phyloP scores from a whole-genome alignment of 2,797 vertebrate genomes.

The Champsocephalus gunnari region DNA sequence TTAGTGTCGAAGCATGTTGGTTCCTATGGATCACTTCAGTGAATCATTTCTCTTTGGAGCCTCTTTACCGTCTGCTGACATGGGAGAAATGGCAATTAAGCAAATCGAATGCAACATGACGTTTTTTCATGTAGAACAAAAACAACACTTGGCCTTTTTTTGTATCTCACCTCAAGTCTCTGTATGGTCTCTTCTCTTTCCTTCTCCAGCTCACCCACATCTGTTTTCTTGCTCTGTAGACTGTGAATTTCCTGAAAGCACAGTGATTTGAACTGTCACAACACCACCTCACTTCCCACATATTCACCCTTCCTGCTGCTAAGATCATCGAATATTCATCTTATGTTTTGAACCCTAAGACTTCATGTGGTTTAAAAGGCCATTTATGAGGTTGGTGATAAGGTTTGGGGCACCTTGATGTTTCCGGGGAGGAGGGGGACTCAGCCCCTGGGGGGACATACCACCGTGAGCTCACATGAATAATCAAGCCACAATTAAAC shows the following conservation, averaged over 20 bases:
- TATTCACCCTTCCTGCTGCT: neutral
- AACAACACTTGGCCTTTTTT: neutral
- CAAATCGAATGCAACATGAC: neutral
- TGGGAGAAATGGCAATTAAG: neutral
- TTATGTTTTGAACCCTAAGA: conserved; percentile 15
- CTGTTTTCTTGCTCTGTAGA: conserved; percentile 88
- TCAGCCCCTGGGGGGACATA: conserved; percentile 5
- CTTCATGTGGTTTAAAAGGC: conserved; percentile 11
- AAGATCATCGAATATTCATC: neutral
- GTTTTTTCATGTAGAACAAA: neutral
- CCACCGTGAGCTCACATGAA: conserved; percentile 14
- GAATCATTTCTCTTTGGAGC: too few species aligned
- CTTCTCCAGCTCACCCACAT: conserved; percentile 81
- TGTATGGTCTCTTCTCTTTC: conserved; percentile 89
- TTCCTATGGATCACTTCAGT: too few species aligned
- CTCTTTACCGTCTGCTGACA: too few species aligned
- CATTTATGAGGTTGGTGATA: conserved; percentile 32
- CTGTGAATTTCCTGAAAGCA: conserved; percentile 91
- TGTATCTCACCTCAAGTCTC: conserved; percentile 88
- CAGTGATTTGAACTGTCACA: conserved; percentile 36
- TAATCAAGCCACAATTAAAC: conserved; percentile 17
- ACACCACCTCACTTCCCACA: neutral
- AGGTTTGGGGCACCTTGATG: conserved; percentile 37
- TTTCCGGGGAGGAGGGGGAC: neutral
- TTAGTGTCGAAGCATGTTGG: too few species aligned